These are phyloP conservation scores for Lathamus discolor DNA, from an alignment of 2,113 vertebrate species.

Conservation along the genomic window DNA sequence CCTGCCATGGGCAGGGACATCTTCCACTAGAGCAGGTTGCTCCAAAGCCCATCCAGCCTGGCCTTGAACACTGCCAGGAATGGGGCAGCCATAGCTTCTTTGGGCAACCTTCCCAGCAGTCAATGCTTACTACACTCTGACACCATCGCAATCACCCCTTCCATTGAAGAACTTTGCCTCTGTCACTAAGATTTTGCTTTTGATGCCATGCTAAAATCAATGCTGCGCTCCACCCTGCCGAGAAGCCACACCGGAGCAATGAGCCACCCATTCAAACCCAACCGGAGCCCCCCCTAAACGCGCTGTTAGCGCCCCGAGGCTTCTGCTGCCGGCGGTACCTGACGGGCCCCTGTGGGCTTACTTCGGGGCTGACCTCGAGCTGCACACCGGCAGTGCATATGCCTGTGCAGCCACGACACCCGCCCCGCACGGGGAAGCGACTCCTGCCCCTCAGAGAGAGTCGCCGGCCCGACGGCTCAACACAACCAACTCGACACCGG, in stretches of 20 bases:
- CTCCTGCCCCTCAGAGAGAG: fast-evolving
- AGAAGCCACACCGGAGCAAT: fast-evolving
- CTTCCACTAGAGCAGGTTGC: neutral
- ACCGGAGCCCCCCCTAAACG: fast-evolving
- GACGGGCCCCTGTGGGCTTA: neutral
- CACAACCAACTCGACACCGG: neutral
- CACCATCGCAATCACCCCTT: fast-evolving
- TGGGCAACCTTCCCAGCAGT: neutral
- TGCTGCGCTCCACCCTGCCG: fast-evolving
- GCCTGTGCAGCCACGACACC: neutral
- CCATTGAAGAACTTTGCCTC: fast-evolving
- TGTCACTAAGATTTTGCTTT: neutral
- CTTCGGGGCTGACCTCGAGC: neutral
- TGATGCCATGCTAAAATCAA: fast-evolving
- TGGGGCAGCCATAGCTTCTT: neutral
- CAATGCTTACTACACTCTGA: fast-evolving
- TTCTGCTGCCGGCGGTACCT: neutral
- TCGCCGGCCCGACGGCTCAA: fast-evolving
- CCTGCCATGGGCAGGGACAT: neutral
- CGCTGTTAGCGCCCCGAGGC: fast-evolving
- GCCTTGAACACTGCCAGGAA: neutral
- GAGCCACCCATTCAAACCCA: fast-evolving
- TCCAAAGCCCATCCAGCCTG: neutral
- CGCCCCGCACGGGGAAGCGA: fast-evolving
- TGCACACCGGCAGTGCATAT: neutral